Conservation (phyloP, 1,140 invertebrate genomes). For the Hormaphis cornu region DNA sequence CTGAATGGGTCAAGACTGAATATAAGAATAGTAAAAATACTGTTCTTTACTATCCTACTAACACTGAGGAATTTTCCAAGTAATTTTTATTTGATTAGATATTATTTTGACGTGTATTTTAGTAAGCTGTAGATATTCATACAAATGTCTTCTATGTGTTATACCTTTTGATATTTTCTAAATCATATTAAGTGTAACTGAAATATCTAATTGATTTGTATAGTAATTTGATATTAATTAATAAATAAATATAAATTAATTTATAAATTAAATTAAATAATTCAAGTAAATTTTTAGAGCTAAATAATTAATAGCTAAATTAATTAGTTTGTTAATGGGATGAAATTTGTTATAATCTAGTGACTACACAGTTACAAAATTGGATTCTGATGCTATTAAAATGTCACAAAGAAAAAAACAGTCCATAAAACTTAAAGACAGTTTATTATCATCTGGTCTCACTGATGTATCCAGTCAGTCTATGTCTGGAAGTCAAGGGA, state of each 20-base stretch:
- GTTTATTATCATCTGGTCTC: constrained; percentile 4
- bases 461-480: constrained; percentile 41
- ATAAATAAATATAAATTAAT: not conserved
- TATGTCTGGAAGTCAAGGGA: constrained; percentile 62
- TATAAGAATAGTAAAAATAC: constrained; percentile 10
- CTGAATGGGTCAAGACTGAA: not conserved
- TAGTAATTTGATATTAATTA: too few species aligned
- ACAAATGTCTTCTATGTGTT: too few species aligned
- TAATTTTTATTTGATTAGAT: not conserved
- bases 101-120: too few species aligned
- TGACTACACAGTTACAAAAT: constrained; percentile 11
- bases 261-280: not conserved
- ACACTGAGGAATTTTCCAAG: constrained; percentile 4
- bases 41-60: not conserved
- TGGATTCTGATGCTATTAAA: constrained; percentile 71
- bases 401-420: constrained; percentile 60
- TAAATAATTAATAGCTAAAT: too few species aligned
- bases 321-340: too few species aligned
- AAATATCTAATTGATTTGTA: too few species aligned
- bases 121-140: too few species aligned
- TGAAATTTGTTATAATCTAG: too few species aligned
- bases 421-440: constrained; percentile 20
- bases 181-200: too few species aligned
- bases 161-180: too few species aligned
- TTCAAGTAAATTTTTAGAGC: too few species aligned